Evolutionary conservation across 2,113 vertebrate genomes (phyloP), one percentile per base, ranked within the genome.

Genomic region (Sinocyclocheilus rhinocerous): DNA sequence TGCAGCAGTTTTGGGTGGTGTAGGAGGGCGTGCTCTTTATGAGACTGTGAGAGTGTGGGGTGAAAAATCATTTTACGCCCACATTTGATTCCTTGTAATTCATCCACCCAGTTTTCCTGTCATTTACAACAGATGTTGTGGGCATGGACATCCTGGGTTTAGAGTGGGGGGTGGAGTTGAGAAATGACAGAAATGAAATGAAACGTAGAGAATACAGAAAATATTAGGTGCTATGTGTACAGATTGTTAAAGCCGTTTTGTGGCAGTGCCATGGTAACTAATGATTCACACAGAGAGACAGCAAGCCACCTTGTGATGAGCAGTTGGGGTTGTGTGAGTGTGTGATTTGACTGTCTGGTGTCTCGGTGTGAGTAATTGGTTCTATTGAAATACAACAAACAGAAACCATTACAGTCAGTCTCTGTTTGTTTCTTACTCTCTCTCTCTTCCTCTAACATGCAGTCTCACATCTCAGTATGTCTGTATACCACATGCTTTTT

Each of bases 181-280:
- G 8, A 61, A 81, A 48, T 81, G 6, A 57, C 15, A 42, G 52
- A 45, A 81, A 72, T 26, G 72, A 50, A 6, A 81, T 57, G 39
- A 61, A 24, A 29, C 55, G 29, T 22, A 1, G 13, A 45, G 20
- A 48, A 24, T 18, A 48, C 15, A 61, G 76, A 45, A 85, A 87
- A 87, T 87, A 89, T 84, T 88, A 91, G 81, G 83, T 79, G 87
- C 84, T 82, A 89, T 88, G 82, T 87, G 87, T 85, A 84, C 85
- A 83, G 87, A 91, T 90, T 90, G 81, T 90, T 89, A 87, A 90
- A 86, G 85, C 85, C 84, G 78, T 84, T 80, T 87, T 89, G 88
- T 86, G 89, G 84, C 91, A 90, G 91, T 92, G 87, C 86, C 88
- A 72, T 76, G 89, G 93, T 93, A 86, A 81, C 92, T 89, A 91